Evolutionary conservation across 2,113 vertebrate genomes (phyloP).

Genomic region (Dromiciops gliroides): DNA sequence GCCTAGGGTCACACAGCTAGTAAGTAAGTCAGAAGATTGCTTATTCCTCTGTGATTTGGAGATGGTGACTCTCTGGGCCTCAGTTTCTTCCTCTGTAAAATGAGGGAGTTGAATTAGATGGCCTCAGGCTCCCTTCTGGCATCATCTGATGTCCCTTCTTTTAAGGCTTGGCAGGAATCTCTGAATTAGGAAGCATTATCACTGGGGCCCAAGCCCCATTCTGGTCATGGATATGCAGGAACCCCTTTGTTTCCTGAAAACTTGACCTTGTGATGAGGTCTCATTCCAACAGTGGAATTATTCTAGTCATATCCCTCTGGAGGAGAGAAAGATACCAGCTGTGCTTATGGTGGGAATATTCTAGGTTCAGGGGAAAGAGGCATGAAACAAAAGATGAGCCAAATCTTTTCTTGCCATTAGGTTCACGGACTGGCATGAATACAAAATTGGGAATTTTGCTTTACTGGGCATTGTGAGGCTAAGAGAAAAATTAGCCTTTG

Average conservation of each 20-base stretch:
- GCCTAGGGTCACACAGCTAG: too few species aligned
- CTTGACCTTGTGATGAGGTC: slow-evolving; percentile 58
- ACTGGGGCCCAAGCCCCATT: slow-evolving; percentile 12
- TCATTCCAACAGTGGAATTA: slow-evolving; percentile 36
- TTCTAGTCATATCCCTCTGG: slow-evolving; percentile 23
- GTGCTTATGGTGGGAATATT: slow-evolving; percentile 50
- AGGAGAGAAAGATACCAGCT: slow-evolving; percentile 60
- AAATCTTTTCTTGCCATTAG: background rate
- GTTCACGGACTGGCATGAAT: background rate
- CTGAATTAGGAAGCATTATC: slow-evolving; percentile 15
- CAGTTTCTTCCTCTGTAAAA: background rate
- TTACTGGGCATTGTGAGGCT: background rate
- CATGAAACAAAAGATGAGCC: background rate
- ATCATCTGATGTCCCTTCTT: background rate
- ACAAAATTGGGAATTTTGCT: slow-evolving; percentile 20
- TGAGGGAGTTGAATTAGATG: background rate
- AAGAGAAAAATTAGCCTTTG: slow-evolving; percentile 23
- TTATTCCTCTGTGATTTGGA: background rate
- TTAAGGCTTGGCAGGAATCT: slow-evolving; percentile 44
- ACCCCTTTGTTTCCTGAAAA: slow-evolving; percentile 63
- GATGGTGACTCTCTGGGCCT: background rate
- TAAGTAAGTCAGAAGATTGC: background rate
- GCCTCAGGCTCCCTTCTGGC: background rate
- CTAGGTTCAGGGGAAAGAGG: slow-evolving; percentile 54
- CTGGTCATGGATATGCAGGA: background rate